Evolutionary conservation across 2,797 vertebrate genomes (phyloP), one percentile per base, ranked within the genome.

Genomic region (Onychomys arenicola): DNA sequence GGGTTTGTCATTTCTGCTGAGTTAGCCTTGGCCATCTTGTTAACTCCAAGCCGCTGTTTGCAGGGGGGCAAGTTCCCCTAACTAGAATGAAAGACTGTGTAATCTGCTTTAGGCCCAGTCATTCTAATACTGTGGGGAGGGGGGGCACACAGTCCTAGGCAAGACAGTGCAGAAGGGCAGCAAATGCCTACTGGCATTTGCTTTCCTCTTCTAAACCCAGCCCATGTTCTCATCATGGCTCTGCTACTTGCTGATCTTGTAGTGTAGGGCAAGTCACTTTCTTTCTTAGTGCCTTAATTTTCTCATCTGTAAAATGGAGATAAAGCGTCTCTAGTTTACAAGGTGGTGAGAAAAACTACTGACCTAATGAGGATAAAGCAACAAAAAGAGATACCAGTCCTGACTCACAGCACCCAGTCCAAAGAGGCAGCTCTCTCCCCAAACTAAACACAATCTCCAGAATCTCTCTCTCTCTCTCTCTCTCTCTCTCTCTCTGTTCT

Each of bases 1-100:
- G 73, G 81, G 95, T 96, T 92, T 96, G 96, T 94, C 89, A 84
- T 97, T 97, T 98, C 95, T 97, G 97, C 97, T 97, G 97, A 97
- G 86, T 86, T 96, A 94, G 97, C 92, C 93, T 97, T 96, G 97
- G 93, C 96, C 40, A 52, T 91, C 69, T 37, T 73, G 75, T 96
- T 93, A 97, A 95, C 94, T 95, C 81, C 76, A 82, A 83, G 67
- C 55, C 0, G 0, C 80, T 89, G 32, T 86, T 73, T 61, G 2
- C 87, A 46, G 75, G 82, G 59, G 40, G n/a, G 71, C 91, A 43
- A 90, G 84, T 43, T 96, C 75, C 76, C 57, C 92, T 89, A 80
- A 91, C 9, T 73, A 78, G 85, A 71, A 88, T 43, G 78, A 94
- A 92, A 81, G 67, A 12, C 59, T 93, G 0, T 23, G 27, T 88